phyloP scores from a whole-genome alignment of 2,797 vertebrate species.

The Aphelocoma californica region DNA sequence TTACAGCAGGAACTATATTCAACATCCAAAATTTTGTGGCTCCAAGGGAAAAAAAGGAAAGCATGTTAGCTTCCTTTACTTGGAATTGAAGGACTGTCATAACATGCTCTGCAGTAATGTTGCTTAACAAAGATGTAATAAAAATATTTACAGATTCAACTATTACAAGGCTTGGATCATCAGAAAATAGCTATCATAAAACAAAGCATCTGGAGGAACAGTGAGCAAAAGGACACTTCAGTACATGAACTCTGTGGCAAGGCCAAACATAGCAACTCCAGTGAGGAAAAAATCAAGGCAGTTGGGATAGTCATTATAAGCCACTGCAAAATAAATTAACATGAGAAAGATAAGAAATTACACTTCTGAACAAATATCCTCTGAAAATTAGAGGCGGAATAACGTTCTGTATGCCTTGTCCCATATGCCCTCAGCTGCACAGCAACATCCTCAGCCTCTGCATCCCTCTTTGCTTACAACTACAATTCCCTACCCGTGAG shows the following conservation, averaged over 20 bases:
- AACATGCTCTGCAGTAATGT: not conserved
- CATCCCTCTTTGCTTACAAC: not conserved
- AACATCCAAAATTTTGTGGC: not conserved
- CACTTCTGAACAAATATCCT: constrained; percentile 18
- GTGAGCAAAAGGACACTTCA: not conserved
- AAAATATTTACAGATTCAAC: constrained; percentile 30
- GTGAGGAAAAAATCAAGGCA: not conserved
- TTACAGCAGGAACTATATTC: not conserved
- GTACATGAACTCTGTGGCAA: not conserved
- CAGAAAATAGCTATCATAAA: not conserved
- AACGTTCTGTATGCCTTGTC: not conserved
- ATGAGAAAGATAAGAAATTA: not conserved
- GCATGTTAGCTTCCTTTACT: not conserved
- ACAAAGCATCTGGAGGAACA: constrained; percentile 14
- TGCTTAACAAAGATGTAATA: not conserved
- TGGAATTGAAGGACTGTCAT: not conserved
- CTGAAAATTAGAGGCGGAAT: not conserved
- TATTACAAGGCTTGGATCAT: not conserved
- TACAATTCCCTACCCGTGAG: not conserved
- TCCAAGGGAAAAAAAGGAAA: not conserved
- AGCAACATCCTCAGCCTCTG: not conserved
- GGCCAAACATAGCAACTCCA: not conserved
- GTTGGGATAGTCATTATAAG: not conserved
- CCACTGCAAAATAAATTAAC: not conserved
- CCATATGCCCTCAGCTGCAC: not conserved